phyloP scores from a whole-genome alignment of 2,888 invertebrate species.

The Liodrosophila aerea region DNA sequence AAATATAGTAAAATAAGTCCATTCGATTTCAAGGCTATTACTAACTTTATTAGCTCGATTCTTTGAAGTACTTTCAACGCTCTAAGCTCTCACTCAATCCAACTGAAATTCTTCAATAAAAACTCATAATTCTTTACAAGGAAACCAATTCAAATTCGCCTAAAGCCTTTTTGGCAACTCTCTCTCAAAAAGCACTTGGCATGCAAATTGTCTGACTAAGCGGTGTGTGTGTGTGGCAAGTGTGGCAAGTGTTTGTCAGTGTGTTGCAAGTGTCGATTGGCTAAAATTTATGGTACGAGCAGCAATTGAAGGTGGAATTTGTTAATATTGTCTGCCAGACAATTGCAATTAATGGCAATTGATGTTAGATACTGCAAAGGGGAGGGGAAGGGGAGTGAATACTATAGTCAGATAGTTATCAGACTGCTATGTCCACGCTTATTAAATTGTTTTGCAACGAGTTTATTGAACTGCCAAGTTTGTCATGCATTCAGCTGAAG shows the following conservation, averaged over 20 bases:
- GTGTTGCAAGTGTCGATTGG: slow-evolving; percentile 28
- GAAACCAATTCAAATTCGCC: slow-evolving; percentile 17
- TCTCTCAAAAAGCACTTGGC: slow-evolving; percentile 35
- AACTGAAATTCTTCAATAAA: slow-evolving; percentile 8
- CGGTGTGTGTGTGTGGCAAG: slow-evolving; percentile 16
- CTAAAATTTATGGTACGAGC: slow-evolving; percentile 44
- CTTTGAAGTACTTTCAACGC: too few relatives aligned
- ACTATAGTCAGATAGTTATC: slow-evolving; percentile 5
- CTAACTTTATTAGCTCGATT: too few relatives aligned
- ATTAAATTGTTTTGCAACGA: slow-evolving; percentile 58
- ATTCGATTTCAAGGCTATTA: too few relatives aligned
- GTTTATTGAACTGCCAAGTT: slow-evolving; percentile 66
- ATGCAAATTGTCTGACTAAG: slow-evolving; percentile 41
- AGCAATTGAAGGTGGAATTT: slow-evolving; percentile 42
- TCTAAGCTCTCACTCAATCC: too few relatives aligned
- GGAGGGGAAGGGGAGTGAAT: background rate
- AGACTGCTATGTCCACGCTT: slow-evolving; percentile 47
- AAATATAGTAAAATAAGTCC: too few relatives aligned
- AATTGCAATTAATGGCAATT: slow-evolving; percentile 63
- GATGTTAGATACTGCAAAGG: slow-evolving; percentile 35
- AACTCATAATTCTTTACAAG: slow-evolving; percentile 34
- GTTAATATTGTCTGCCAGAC: slow-evolving; percentile 65
- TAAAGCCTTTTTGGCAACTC: slow-evolving; percentile 41
- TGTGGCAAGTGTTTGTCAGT: background rate
- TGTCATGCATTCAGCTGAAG: slow-evolving; percentile 35